Evolutionary conservation across 1,140 invertebrate genomes (phyloP), one percentile per base, ranked within the genome.

Genomic region (Drosophila nannoptera): DNA sequence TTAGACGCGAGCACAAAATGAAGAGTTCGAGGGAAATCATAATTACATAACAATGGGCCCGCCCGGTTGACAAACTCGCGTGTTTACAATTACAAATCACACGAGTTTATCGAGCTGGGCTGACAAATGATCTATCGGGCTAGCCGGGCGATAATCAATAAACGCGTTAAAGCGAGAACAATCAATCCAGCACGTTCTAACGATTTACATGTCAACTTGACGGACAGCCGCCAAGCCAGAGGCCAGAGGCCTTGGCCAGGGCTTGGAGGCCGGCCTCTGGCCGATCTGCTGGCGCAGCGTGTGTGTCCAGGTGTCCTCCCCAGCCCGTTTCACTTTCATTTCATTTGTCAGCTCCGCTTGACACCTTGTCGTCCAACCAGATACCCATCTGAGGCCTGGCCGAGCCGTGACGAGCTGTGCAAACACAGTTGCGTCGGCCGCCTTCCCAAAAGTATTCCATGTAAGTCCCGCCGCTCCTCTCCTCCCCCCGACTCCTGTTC

Each of bases 171-270:
- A 69, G 80, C 66, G 76, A 77, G 73, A 84, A 78, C 77, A 86
- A 86, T 86, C 81, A 81, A 86, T 86, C 81, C 70, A 86, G 75
- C 77, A 65, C 74, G 61, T 86, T 77, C 82, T 81, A 86, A 86
- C 74, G 77, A 86, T 86, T 86, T 86, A 86, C 81, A 86, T 86
- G 81, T 86, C 81, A 86, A 87, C 56, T 81, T 86, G 81, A 86
- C 71, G 66, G 42, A 11, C 49, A 36, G 63, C 7, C 59, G 11
- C 42, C 43, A 40, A 49, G 42, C 40, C 62, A 52, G 52, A 52
- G 64, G 59, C 11, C 56, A 58, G 61, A 22, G n/a, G n/a, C n/a
- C n/a, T n/a, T 22, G 22, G 22, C 22, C 22, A 22, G 22, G 12
- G 22, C 50, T 55, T 55, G 54, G 62, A 55, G 63, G 67, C 63